phyloP scores from a whole-genome alignment of 2,113 vertebrate species.

The Cheilinus undulatus region DNA sequence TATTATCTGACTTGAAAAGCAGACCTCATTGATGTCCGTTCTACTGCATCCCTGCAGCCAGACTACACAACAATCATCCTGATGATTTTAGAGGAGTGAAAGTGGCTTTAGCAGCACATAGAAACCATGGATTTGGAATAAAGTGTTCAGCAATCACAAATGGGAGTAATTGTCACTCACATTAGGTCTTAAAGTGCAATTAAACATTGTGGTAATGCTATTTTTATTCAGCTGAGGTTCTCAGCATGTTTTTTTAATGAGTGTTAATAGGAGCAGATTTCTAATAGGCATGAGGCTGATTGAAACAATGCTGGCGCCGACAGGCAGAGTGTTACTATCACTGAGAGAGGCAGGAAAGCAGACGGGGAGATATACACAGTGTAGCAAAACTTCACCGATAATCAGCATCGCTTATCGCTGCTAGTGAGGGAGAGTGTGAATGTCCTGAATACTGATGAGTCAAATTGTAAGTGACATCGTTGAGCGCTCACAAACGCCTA shows the following conservation, averaged over 20 bases:
- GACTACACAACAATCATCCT: too few species aligned
- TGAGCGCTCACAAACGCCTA: constrained; percentile 31
- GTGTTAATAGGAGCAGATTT: constrained; percentile 45
- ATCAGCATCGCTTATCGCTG: constrained; percentile 72
- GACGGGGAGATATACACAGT: constrained; percentile 49
- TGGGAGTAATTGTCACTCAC: too few species aligned
- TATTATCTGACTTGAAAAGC: not conserved
- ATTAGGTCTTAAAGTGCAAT: not conserved
- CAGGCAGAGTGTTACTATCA: constrained; percentile 59
- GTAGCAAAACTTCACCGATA: constrained; percentile 65
- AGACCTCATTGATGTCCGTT: not conserved
- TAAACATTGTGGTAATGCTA: not conserved
- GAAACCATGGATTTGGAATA: not conserved
- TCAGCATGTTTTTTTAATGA: constrained; percentile 30
- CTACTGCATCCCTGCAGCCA: not conserved
- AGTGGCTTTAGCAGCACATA: not conserved
- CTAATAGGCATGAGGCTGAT: constrained; percentile 62
- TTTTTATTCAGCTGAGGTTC: constrained; percentile 18
- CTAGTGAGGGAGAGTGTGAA: constrained; percentile 56
- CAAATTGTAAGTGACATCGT: constrained; percentile 53
- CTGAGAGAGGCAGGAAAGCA: constrained; percentile 46
- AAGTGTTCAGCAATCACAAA: not conserved
- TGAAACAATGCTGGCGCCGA: constrained; percentile 63
- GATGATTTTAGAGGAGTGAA: not conserved
- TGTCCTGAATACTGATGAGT: constrained; percentile 63